Evolutionary conservation across 2,888 invertebrate genomes (phyloP).

Genomic region (Ommatoiulus sabulosus): DNA sequence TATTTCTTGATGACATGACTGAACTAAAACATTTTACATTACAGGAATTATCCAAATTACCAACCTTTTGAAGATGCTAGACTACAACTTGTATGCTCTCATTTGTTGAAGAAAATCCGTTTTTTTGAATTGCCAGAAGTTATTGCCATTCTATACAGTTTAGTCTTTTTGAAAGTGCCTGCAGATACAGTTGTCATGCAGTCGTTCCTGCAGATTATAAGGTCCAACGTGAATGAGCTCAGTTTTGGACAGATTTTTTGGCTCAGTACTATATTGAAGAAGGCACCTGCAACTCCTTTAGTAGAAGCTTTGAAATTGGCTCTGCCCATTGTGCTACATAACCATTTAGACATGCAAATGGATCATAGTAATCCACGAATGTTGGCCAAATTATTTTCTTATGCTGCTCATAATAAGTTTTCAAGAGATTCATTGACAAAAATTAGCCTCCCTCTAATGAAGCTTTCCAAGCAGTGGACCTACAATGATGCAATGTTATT

Average conservation of each 20-base stretch:
- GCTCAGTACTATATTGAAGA: background rate
- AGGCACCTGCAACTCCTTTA: constrained; percentile 30
- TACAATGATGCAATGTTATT: background rate
- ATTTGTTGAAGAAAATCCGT: background rate
- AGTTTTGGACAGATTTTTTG: constrained; percentile 40
- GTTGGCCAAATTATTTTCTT: constrained; percentile 41
- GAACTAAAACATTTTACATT: background rate
- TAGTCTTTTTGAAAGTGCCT: constrained; percentile 42
- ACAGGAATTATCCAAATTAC: background rate
- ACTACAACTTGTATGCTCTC: background rate
- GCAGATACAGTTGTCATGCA: constrained; percentile 52
- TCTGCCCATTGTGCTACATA: constrained; percentile 47
- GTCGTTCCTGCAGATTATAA: constrained; percentile 13
- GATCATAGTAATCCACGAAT: background rate
- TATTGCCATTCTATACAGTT: background rate
- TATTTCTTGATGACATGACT: background rate
- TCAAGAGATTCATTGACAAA: background rate
- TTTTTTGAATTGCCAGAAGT: constrained; percentile 37
- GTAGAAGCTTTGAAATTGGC: constrained; percentile 32
- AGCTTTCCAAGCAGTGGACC: background rate
- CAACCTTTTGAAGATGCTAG: background rate
- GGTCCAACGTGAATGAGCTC: constrained; percentile 37
- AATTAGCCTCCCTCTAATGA: background rate
- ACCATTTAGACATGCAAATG: constrained; percentile 54
- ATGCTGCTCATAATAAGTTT: background rate